These are phyloP conservation scores for Rhinolophus sinicus DNA, from an alignment of 2,113 vertebrate genomes.

Conservation along the genomic window DNA sequence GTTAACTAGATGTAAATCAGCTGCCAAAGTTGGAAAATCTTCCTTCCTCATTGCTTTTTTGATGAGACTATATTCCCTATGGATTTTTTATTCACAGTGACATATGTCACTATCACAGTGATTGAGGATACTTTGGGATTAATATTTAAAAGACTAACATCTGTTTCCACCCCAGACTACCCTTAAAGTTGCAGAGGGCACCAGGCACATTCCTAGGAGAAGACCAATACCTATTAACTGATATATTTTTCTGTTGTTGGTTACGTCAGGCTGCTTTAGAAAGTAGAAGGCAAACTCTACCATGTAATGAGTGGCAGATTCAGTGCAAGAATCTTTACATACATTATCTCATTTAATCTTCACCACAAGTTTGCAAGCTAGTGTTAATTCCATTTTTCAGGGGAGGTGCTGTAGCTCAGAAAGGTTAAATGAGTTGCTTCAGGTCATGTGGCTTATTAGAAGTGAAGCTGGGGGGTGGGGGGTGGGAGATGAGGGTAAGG, in stretches of 20 bases:
- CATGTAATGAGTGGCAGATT: background rate
- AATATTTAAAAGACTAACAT: conserved; percentile 47
- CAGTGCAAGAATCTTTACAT: background rate
- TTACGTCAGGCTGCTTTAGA: background rate
- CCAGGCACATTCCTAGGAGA: background rate
- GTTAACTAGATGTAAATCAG: conserved; percentile 62
- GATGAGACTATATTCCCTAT: conserved; percentile 59
- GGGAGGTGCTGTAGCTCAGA: background rate
- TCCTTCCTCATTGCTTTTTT: conserved; percentile 29
- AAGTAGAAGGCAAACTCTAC: background rate
- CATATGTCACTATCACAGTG: background rate
- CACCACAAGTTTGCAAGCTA: background rate
- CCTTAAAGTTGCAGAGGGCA: background rate
- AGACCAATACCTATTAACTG: background rate
- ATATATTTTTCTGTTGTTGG: background rate
- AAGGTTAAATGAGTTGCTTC: conserved; percentile 44
- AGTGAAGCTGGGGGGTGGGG: no score
- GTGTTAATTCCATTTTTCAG: conserved; percentile 21
- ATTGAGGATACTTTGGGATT: conserved; percentile 49
- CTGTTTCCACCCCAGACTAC: background rate
- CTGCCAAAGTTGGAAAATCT: conserved; percentile 44
- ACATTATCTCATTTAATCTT: conserved; percentile 54
- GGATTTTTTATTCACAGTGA: conserved; percentile 47
- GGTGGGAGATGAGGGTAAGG: no score
- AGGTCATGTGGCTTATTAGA: conserved; percentile 52